A percentile compares a stretch with the other conserved stretches of the same genome.
These are phyloP conservation scores for Mugil cephalus DNA, from an alignment of 2,113 vertebrate genomes.

Conservation along the genomic window DNA sequence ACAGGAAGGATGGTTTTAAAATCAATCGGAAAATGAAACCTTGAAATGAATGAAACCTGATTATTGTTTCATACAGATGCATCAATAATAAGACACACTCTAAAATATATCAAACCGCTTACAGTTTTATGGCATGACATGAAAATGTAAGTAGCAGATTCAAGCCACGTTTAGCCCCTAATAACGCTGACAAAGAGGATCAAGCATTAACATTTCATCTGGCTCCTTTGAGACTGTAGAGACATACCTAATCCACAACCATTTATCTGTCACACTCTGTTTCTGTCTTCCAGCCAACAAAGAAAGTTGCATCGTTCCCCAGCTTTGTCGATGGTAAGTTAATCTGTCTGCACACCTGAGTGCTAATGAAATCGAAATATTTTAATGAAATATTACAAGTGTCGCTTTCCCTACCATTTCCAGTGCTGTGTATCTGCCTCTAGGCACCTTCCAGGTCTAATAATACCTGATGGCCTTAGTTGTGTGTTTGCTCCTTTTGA, in stretches of 20 bases:
- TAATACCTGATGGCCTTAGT: slow-evolving; percentile 49
- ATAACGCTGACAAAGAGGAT: not conserved
- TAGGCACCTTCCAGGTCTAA: slow-evolving; percentile 40
- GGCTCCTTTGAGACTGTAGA: not conserved
- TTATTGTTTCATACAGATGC: not conserved
- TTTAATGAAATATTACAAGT: slow-evolving; percentile 34
- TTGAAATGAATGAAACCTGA: no score
- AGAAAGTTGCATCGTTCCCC: slow-evolving; percentile 95
- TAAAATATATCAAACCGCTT: no score
- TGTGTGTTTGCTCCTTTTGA: slow-evolving; percentile 48
- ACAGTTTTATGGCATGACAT: not conserved
- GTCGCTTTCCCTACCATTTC: not conserved
- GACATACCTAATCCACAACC: not conserved
- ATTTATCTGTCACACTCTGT: slow-evolving; percentile 22
- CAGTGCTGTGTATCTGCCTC: slow-evolving; percentile 3
- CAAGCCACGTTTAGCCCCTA: not conserved
- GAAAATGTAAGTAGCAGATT: not conserved
- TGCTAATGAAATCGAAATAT: slow-evolving; percentile 42
- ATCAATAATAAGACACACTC: not conserved
- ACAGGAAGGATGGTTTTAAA: no score
- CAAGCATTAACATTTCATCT: not conserved
- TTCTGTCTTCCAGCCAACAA: slow-evolving; percentile 87
- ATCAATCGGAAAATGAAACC: no score
- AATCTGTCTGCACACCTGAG: slow-evolving; percentile 47
- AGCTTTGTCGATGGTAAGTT: slow-evolving; percentile 98